Evolutionary conservation across 2,888 invertebrate species (phyloP).

Genomic region (Linnaemya vulpina): DNA sequence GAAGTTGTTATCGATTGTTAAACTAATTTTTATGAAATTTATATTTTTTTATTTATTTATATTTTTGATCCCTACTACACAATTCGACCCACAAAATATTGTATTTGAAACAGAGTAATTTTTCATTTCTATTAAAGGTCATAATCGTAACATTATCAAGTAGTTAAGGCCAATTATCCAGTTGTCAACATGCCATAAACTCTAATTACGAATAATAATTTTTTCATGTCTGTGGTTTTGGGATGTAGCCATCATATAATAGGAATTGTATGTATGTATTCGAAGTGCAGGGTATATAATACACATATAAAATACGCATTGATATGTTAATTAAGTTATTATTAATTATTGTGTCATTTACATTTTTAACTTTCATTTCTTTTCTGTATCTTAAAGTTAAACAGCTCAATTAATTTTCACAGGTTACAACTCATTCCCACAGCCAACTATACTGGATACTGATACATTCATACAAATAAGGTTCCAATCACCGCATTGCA

Average conservation of each 20-base stretch:
- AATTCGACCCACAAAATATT: background rate
- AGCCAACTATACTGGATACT: slow-evolving; percentile 15
- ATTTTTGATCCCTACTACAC: background rate
- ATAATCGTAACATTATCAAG: slow-evolving; percentile 19
- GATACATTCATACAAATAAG: background rate
- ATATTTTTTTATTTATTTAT: too few relatives aligned
- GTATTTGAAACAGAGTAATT: background rate
- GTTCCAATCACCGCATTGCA: slow-evolving; percentile 8
- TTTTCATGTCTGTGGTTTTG: background rate
- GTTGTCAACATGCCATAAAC: slow-evolving; percentile 53
- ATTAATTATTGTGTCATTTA: slow-evolving; percentile 79
- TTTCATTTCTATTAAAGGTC: slow-evolving; percentile 9
- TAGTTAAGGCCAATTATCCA: slow-evolving; percentile 35
- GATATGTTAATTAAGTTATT: slow-evolving; percentile 75
- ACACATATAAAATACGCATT: slow-evolving; percentile 51
- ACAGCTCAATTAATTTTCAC: slow-evolving; percentile 74
- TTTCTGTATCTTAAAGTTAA: slow-evolving; percentile 72
- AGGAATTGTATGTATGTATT: background rate
- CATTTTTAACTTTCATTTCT: slow-evolving; percentile 80
- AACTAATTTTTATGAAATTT: background rate
- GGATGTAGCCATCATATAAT: slow-evolving; percentile 2
- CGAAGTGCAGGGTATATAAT: background rate
- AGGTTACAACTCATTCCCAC: slow-evolving; percentile 69
- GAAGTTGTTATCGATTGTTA: background rate
- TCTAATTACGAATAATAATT: slow-evolving; percentile 53